Conservation (phyloP, 2,888 invertebrate species). For the Drosophila lutescens region DNA sequence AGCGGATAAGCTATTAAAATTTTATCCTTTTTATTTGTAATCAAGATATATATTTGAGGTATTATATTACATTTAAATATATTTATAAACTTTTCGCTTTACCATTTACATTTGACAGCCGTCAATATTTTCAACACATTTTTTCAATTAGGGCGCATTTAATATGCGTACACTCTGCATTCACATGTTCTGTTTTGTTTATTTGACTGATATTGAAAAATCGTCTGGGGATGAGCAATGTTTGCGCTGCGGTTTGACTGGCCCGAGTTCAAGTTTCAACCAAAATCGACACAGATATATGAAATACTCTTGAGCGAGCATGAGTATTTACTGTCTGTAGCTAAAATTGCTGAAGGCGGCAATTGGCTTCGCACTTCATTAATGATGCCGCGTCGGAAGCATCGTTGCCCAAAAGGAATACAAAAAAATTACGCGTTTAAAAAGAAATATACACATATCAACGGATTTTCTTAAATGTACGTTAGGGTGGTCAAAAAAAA, state of each 20-base stretch:
- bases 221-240: conserved; percentile 39
- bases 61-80: conserved; percentile 1
- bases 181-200: conserved; percentile 58
- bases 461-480: conserved; percentile 7
- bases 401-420: conserved; percentile 33
- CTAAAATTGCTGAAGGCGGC: conserved; percentile 53
- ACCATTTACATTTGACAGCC: conserved; percentile 25
- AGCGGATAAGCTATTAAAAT: background rate
- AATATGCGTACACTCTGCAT: conserved; percentile 26
- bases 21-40: too few species aligned
- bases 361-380: conserved; percentile 77
- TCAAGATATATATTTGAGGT: background rate
- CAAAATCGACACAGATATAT: conserved; percentile 12
- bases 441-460: conserved; percentile 22
- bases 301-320: conserved; percentile 10
- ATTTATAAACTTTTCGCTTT: conserved; percentile 1
- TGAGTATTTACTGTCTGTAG: background rate
- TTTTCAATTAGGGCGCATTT: conserved; percentile 55
- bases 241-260: conserved; percentile 27
- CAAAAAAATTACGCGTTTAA: conserved; percentile 46
- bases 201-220: conserved; percentile 59
- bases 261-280: conserved; percentile 57
- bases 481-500: too few species aligned
- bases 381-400: conserved; percentile 40
- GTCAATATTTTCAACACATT: conserved; percentile 35